Percentiles rank a stretch among this genome's conserved stretches.
phyloP scores from a whole-genome alignment of 2,888 invertebrate genomes.

The Resseliella maxima region DNA sequence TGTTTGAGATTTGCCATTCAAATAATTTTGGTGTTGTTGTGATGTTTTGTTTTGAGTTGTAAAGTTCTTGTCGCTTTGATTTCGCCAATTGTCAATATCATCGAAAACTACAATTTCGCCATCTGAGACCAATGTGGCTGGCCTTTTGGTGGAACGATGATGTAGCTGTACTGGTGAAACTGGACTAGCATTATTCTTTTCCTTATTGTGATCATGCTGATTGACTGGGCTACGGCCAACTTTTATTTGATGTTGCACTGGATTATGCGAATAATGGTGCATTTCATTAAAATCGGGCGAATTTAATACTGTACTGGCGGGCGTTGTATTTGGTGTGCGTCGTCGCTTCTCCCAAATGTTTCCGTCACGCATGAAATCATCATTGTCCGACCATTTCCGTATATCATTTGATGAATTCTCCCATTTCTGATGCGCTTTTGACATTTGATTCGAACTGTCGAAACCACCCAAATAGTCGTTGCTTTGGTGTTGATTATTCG shows the following conservation, averaged over 20 bases:
- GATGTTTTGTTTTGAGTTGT: neutral
- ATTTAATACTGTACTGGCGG: constrained; percentile 66
- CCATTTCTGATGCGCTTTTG: constrained; percentile 39
- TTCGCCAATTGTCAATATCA: constrained; percentile 73
- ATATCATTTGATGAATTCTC: neutral
- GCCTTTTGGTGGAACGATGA: neutral
- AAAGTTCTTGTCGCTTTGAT: neutral
- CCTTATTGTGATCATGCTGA: constrained; percentile 54
- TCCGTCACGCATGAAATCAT: neutral
- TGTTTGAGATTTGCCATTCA: neutral
- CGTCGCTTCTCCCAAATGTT: constrained; percentile 66
- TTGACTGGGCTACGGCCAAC: constrained; percentile 67
- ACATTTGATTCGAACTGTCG: neutral
- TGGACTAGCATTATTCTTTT: constrained; percentile 22
- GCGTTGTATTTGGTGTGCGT: constrained; percentile 67
- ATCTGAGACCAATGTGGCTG: constrained; percentile 69
- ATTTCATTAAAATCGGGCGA: constrained; percentile 66
- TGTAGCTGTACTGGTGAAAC: neutral
- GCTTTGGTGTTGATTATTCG: constrained; percentile 30
- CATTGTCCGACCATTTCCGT: constrained; percentile 5
- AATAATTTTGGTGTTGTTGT: neutral
- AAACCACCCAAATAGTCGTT: constrained; percentile 8
- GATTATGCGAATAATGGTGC: constrained; percentile 63
- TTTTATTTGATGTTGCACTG: constrained; percentile 65
- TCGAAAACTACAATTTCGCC: constrained; percentile 91